These are phyloP conservation scores for Cotesia chilonis DNA, from an alignment of 1,140 invertebrate species.

Conservation along the genomic window DNA sequence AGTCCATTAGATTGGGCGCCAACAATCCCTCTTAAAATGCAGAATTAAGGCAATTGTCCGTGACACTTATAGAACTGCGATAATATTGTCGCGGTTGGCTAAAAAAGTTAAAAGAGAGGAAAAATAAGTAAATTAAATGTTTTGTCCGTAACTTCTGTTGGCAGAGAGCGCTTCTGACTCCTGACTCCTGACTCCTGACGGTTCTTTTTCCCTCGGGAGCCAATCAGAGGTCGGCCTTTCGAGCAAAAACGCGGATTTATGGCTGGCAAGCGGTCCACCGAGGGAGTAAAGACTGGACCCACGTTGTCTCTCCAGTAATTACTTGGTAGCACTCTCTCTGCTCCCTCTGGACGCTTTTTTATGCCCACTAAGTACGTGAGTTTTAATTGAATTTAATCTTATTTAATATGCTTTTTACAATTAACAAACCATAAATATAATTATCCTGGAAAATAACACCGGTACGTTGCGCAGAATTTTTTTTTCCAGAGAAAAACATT, in stretches of 20 bases:
- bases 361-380: constrained; percentile 49
- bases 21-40: no score
- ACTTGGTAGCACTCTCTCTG: constrained; percentile 47
- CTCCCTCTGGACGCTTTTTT: constrained; percentile 26
- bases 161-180: background rate
- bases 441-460: constrained; percentile 46
- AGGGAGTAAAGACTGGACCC: constrained; percentile 14
- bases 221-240: constrained; percentile 47
- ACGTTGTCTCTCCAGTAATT: constrained; percentile 52
- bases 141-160: constrained; percentile 4
- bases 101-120: background rate
- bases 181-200: no score
- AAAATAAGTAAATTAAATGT: no score
- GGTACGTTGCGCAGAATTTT: background rate
- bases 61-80: constrained; percentile 51
- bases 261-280: constrained; percentile 49
- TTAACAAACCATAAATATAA: no score
- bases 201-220: constrained; percentile 46
- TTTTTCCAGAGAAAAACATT: no score
- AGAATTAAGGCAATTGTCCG: constrained; percentile 37
- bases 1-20: no score
- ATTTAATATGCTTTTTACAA: constrained; percentile 54
- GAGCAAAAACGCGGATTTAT: constrained; percentile 59
- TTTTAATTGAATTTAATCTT: constrained; percentile 65
- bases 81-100: constrained; percentile 28